These are phyloP conservation scores for Vesta saturnalis DNA, from an alignment of 2,888 invertebrate genomes.

Conservation along the genomic window DNA sequence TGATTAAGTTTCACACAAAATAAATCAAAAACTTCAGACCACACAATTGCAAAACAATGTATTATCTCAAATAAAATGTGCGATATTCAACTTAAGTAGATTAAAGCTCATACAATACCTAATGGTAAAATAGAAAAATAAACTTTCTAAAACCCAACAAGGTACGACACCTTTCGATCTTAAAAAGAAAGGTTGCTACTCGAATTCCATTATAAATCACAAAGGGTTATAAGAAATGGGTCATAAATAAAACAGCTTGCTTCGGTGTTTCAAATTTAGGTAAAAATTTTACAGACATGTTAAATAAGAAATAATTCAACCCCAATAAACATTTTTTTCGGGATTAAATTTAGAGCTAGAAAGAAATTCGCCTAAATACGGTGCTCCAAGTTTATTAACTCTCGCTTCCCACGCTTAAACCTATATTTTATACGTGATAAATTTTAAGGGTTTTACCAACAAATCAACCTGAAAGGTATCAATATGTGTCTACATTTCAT, in stretches of 20 bases:
- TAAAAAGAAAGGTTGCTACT: neutral
- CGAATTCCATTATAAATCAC: neutral
- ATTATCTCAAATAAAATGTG: too few relatives aligned
- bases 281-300: neutral
- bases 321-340: neutral
- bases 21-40: too few relatives aligned
- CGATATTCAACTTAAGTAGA: too few relatives aligned
- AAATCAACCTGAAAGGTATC: slow-evolving; percentile 3
- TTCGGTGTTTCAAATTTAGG: neutral
- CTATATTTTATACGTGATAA: slow-evolving; percentile 12
- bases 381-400: slow-evolving; percentile 1
- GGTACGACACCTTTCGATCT: neutral
- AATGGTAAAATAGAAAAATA: neutral
- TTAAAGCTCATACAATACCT: too few relatives aligned
- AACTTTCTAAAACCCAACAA: neutral
- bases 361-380: neutral
- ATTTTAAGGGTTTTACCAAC: slow-evolving; percentile 12
- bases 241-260: slow-evolving; percentile 1
- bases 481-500: neutral
- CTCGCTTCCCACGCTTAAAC: neutral
- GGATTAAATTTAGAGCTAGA: slow-evolving; percentile 7
- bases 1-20: too few relatives aligned
- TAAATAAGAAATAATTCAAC: neutral
- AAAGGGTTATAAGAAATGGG: neutral
- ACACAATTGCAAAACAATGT: too few relatives aligned